Base-by-base conservation (phyloP, 2,888 invertebrate genomes). In the Ochropleura plecta region DNA sequence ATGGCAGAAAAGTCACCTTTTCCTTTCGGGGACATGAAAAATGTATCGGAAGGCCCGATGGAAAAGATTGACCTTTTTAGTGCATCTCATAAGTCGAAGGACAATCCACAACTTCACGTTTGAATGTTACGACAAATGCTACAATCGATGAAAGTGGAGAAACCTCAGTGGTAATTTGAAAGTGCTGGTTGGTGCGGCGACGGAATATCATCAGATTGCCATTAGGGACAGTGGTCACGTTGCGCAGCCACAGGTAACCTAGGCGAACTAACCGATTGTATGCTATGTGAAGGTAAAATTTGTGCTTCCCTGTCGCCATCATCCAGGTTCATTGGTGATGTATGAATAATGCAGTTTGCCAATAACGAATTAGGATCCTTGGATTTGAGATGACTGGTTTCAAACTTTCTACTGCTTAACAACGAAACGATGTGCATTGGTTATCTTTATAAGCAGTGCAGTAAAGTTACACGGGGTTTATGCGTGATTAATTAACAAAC, bases 101-200 rank as follows among this genome's bases (percentile, higher is more conserved):
- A 20, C 7, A n/a, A 46, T 51, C 18, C 1, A 42, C 46, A 16
- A 44, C 80, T 55, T 42, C 14, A 64, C 42, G 46, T n/a, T 51
- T 57, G 40, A 53, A 30, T 46, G 48, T 42, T 51, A 51, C 59
- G 49, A 62, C 30, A 60, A 59, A 49, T 60, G 16, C 20, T 44
- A 73, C 59, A 66, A 65, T 68, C 67, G 64, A 86, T 66, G 76
- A 84, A 86, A 84, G 84, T 48, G 60, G 65, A 70, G 70, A 84
- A 86, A 84, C 53, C 64, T 60, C 59, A 5, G 20, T 51, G 70
- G 20, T 72, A 69, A 73, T 84, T 84, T 70, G 86, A 78, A 86
- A 86, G 84, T 76, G 64, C 59, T 67, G 78, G 48, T 60, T 55
- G 40, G 65, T 78, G 78, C 81, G 70, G 66, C 73, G 40, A 48